Conservation (phyloP, 2,888 invertebrate species). For the Nephrotoma guestfalica region DNA sequence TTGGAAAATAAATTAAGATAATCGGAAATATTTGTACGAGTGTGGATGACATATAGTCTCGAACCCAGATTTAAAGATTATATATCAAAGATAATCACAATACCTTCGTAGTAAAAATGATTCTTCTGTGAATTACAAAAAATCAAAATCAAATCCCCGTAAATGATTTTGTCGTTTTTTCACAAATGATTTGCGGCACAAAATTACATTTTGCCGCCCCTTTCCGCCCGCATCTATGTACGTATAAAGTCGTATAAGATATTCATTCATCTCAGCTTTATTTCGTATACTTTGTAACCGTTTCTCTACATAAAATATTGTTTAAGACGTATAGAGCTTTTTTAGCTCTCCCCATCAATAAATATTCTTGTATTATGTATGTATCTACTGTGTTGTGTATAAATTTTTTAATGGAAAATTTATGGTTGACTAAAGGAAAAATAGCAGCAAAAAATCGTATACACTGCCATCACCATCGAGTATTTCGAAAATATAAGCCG, state of each 20-base stretch:
- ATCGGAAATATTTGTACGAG: neutral
- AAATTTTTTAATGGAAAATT: neutral
- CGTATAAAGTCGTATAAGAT: neutral
- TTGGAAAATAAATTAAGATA: neutral
- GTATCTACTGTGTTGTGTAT: neutral
- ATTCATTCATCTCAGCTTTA: neutral
- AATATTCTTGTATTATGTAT: neutral
- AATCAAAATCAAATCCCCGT: neutral
- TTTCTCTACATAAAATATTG: neutral
- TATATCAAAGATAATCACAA: neutral
- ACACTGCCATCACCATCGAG: neutral
- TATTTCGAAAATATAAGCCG: neutral
- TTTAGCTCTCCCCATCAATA: neutral
- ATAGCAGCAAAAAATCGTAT: neutral
- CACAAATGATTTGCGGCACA: neutral
- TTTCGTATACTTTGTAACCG: neutral
- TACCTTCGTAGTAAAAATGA: neutral
- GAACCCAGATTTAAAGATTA: neutral
- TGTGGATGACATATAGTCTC: neutral
- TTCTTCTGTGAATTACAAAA: neutral
- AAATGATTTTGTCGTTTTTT: neutral
- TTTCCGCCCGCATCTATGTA: neutral
- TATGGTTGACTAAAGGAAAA: neutral
- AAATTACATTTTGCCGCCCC: neutral
- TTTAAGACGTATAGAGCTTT: neutral